Evolutionary conservation across 2,113 vertebrate species (phyloP), one percentile per base, ranked within the genome.

Genomic region (Porphyrio hochstetteri): DNA sequence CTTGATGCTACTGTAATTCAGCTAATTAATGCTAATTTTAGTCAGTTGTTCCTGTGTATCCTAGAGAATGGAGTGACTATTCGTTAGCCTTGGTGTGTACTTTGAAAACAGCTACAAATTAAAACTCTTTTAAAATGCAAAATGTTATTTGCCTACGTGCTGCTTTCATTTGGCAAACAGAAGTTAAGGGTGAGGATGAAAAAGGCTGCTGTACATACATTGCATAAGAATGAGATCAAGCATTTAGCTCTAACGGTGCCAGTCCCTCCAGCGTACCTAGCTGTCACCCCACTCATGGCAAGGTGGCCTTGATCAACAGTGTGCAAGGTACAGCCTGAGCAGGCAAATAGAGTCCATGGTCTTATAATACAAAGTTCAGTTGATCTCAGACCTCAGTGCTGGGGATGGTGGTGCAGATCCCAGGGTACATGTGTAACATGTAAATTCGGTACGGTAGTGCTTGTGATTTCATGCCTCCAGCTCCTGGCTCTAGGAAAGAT

Each of bases 61-160:
- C 86, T 91, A 72, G 44, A 92, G 74, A 94, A 93, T 82, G 59
- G 75, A 91, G 83, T 82, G 81, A 95, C 83, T 92, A 77, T 95
- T 94, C 93, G 94, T 95, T 94, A 96, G 92, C 61, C 74, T 90
- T 61, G 52, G 36, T 95, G 83, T 95, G 67, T 88, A 92, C 88
- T 95, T 96, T 94, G 78, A 90, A 94, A 96, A 93, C 52, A 89
- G 78, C 88, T 94, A 96, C 96, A 96, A 96, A 96, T 95, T 89
- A 95, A 87, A 94, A 92, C 83, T 72, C 82, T 95, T 96, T 94
- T 86, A 93, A 93, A 97, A 97, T 97, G 95, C 88, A 95, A 88
- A 96, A 88, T 86, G 36, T 68, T 96, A 79, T 96, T 96, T 97
- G 92, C 61, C 92, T 97, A 89, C 19, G 23, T 96, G 95, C 61